Conservation (phyloP, 2,797 vertebrate species). For the Myotis findleyi region DNA sequence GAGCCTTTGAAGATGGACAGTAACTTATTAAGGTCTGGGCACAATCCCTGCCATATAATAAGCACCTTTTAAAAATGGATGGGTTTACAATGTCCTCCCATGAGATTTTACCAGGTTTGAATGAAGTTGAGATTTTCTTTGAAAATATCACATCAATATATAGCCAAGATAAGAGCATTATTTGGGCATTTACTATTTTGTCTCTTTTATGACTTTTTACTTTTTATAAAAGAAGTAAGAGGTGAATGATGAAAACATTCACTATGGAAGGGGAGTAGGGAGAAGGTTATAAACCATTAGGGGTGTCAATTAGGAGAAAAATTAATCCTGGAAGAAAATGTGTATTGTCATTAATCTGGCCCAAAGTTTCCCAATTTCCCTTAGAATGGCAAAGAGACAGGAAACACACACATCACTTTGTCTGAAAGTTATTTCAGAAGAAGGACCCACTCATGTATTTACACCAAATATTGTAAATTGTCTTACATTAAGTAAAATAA, state of each 20-base stretch:
- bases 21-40: neutral
- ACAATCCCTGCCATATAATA: neutral
- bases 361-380: neutral
- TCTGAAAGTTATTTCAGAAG: neutral
- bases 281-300: neutral
- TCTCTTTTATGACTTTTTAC: neutral
- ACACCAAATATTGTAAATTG: neutral
- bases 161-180: neutral
- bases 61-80: neutral
- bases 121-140: neutral
- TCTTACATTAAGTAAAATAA: neutral
- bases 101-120: neutral
- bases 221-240: constrained; percentile 35
- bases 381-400: neutral
- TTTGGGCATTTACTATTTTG: neutral
- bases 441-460: neutral
- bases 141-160: neutral
- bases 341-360: neutral
- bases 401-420: neutral
- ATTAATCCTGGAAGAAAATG: neutral
- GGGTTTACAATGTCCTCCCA: neutral
- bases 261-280: neutral
- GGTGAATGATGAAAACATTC: neutral
- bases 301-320: neutral
- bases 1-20: neutral